Evolutionary conservation across 2,113 vertebrate species (phyloP).

Genomic region (Rhabdornis inornatus): DNA sequence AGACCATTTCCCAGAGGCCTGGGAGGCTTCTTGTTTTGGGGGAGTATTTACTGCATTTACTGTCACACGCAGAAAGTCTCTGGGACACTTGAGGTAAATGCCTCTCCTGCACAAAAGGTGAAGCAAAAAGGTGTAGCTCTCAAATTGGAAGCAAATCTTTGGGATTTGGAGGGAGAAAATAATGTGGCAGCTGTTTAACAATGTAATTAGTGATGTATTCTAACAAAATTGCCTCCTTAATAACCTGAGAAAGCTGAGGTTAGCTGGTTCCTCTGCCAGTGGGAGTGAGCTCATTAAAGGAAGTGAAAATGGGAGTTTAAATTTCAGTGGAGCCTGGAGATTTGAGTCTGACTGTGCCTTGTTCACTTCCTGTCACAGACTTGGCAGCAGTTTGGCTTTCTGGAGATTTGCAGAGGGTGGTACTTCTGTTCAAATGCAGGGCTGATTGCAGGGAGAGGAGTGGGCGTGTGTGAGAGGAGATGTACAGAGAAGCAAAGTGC

Average conservation of each 20-base stretch:
- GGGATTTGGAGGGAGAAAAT: neutral
- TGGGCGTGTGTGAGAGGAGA: neutral
- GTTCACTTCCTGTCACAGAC: neutral
- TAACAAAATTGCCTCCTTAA: neutral
- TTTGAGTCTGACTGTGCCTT: neutral
- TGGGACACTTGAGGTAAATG: neutral
- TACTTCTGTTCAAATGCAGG: neutral
- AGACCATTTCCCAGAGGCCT: neutral
- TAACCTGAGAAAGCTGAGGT: neutral
- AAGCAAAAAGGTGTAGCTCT: neutral
- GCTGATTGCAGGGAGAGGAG: neutral
- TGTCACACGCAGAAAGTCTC: neutral
- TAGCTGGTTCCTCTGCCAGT: neutral
- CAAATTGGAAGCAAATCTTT: neutral
- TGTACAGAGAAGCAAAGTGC: neutral
- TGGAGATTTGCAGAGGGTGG: neutral
- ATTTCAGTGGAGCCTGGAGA: neutral
- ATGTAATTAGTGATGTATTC: neutral
- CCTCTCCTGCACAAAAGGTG: neutral
- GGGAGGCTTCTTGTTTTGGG: neutral
- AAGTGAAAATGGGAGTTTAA: neutral
- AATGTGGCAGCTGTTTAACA: neutral
- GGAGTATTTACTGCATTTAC: neutral
- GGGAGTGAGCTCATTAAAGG: neutral
- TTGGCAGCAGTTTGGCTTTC: neutral